These are phyloP conservation scores for Bellardia pandia DNA, from an alignment of 2,888 invertebrate species.

Conservation along the genomic window DNA sequence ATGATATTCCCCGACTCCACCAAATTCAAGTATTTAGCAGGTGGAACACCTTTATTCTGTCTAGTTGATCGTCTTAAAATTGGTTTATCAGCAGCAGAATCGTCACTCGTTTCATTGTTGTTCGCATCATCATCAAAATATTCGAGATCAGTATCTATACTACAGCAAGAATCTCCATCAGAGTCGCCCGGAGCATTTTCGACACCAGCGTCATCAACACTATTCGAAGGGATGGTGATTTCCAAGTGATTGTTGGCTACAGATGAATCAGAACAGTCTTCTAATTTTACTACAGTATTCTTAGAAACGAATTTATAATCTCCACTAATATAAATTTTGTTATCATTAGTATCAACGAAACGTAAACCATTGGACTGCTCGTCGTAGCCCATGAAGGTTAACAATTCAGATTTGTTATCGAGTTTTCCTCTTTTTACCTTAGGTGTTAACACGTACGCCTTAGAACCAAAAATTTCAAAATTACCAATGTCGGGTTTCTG, in stretches of 20 bases:
- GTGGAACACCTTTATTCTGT: too few species aligned
- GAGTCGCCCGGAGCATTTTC: neutral
- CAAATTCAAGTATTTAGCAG: too few species aligned
- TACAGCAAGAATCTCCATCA: neutral
- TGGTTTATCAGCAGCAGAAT: neutral
- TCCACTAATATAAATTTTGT: conserved; percentile 56
- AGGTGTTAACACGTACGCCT: too few species aligned
- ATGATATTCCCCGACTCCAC: too few species aligned
- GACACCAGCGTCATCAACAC: neutral
- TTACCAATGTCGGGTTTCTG: conserved; percentile 52
- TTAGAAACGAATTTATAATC: conserved; percentile 37
- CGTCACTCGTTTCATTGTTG: neutral
- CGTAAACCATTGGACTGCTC: conserved; percentile 71
- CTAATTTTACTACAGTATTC: neutral
- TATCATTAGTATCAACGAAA: conserved; percentile 58
- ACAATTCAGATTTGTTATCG: conserved; percentile 64
- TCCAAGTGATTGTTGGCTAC: neutral
- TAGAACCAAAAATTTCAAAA: conserved; percentile 66
- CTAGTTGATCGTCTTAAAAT: neutral
- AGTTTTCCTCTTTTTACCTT: conserved; percentile 70
- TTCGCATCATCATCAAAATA: conserved; percentile 2
- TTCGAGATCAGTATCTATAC: neutral
- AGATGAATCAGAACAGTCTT: neutral
- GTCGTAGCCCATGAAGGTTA: conserved; percentile 73
- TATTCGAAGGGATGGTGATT: neutral